Percentiles rank a stretch among this genome's conserved stretches.
Conservation (phyloP, 2,113 vertebrate species). For the Gobius niger region DNA sequence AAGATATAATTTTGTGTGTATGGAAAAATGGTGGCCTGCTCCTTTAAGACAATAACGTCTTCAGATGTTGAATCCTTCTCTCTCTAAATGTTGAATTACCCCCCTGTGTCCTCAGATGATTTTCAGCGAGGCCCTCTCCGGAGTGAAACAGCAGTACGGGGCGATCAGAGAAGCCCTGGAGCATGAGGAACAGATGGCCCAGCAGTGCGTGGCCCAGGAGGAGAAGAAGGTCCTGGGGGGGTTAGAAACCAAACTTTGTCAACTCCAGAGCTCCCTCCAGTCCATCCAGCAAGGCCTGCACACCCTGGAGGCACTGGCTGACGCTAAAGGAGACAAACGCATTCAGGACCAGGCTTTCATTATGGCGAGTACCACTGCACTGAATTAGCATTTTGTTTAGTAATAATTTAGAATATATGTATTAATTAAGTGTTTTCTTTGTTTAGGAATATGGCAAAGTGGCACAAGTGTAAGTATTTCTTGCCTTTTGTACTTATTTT, state of each 20-base stretch:
- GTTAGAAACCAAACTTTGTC: slow-evolving; percentile 65
- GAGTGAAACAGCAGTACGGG: slow-evolving; percentile 71
- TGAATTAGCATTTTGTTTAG: not conserved
- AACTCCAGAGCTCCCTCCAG: slow-evolving; percentile 52
- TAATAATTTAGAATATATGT: not conserved
- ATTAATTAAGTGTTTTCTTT: not conserved
- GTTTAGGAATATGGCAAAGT: slow-evolving; percentile 76
- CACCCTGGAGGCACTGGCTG: slow-evolving; percentile 63
- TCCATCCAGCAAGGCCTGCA: slow-evolving; percentile 63
- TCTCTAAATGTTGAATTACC: slow-evolving; percentile 1
- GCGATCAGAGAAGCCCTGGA: slow-evolving; percentile 73
- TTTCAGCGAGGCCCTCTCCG: slow-evolving; percentile 41
- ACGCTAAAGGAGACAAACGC: slow-evolving; percentile 54
- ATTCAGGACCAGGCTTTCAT: slow-evolving; percentile 76
- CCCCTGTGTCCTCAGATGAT: slow-evolving; percentile 40
- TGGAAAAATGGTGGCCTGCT: too few species aligned
- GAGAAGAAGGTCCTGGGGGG: slow-evolving; percentile 64
- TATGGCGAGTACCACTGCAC: slow-evolving; percentile 49
- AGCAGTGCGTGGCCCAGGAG: slow-evolving; percentile 69
- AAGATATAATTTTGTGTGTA: too few species aligned
- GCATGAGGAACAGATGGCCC: slow-evolving; percentile 70
- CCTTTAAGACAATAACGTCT: not conserved
- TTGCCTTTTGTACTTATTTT: slow-evolving; percentile 1
- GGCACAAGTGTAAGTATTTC: slow-evolving; percentile 65
- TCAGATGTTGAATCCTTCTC: not conserved